Evolutionary conservation across 2,797 vertebrate species (phyloP).

Genomic region (Siniperca scherzeri): DNA sequence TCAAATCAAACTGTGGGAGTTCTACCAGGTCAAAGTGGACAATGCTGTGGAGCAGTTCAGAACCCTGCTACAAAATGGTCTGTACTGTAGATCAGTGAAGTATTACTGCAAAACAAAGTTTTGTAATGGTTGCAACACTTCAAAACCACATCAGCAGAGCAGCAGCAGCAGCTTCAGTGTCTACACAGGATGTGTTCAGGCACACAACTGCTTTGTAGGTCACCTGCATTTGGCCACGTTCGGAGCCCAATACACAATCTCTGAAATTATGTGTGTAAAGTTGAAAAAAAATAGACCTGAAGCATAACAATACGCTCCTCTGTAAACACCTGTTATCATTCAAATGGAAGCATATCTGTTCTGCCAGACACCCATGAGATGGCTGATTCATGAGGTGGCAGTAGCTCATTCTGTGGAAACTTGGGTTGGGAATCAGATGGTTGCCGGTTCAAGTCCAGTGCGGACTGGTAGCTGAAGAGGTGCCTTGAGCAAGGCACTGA

Average conservation of each 20-base stretch:
- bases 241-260: not conserved
- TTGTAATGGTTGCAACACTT: not conserved
- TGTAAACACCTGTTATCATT: not conserved
- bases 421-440: too few relatives aligned
- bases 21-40: slow-evolving; percentile 92
- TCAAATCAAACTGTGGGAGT: slow-evolving; percentile 94
- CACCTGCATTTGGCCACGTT: not conserved
- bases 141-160: not conserved
- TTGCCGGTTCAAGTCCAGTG: too few relatives aligned
- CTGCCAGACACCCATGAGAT: not conserved
- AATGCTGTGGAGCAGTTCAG: slow-evolving; percentile 89
- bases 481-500: too few relatives aligned
- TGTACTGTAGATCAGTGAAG: slow-evolving; percentile 45
- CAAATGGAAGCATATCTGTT: not conserved
- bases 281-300: not conserved
- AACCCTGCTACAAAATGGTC: slow-evolving; percentile 88
- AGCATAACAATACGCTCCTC: not conserved
- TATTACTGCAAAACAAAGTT: not conserved
- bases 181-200: not conserved
- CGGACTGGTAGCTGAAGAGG: too few relatives aligned
- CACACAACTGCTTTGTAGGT: not conserved
- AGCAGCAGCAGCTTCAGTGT: not conserved
- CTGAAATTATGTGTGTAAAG: not conserved
- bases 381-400: too few relatives aligned
- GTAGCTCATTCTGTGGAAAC: too few relatives aligned